phyloP scores from a whole-genome alignment of 2,888 invertebrate species.

The Mythimna ferrago region DNA sequence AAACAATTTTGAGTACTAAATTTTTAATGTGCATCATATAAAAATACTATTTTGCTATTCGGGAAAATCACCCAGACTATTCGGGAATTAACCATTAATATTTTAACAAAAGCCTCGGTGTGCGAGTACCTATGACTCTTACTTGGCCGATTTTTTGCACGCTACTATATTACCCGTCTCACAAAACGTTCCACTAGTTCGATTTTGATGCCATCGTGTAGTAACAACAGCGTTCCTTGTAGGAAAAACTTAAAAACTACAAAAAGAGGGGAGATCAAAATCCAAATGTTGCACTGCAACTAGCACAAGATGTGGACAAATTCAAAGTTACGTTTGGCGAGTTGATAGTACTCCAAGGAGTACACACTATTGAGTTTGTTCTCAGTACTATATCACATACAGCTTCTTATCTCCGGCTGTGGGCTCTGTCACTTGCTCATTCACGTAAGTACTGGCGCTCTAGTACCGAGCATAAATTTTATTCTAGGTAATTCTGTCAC shows the following conservation, averaged over 20 bases:
- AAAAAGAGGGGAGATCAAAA: constrained; percentile 44
- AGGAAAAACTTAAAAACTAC: constrained; percentile 65
- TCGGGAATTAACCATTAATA: too few relatives aligned
- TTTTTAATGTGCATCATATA: too few relatives aligned
- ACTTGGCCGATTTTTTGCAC: too few relatives aligned
- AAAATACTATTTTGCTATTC: too few relatives aligned
- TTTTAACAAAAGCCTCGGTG: too few relatives aligned
- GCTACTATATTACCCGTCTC: background rate
- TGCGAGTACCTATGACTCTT: too few relatives aligned
- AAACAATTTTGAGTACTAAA: too few relatives aligned
- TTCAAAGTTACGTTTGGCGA: constrained; percentile 90
- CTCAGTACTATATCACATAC: constrained; percentile 97
- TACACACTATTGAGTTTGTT: constrained; percentile 97
- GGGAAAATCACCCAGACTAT: too few relatives aligned
- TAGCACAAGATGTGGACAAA: constrained; percentile 60
- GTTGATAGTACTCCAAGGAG: constrained; percentile 94
- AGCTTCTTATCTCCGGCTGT: constrained; percentile 96
- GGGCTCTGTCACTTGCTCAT: constrained; percentile 97
- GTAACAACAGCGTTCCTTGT: constrained; percentile 15
- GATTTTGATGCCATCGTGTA: background rate
- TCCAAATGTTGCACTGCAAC: constrained; percentile 45
- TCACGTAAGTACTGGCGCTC: constrained; percentile 91
- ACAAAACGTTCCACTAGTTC: background rate
- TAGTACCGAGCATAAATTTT: background rate
- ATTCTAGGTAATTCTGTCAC: too few relatives aligned